These are phyloP conservation scores for Epirrita christyi DNA, from an alignment of 2,888 invertebrate genomes.

Conservation along the genomic window DNA sequence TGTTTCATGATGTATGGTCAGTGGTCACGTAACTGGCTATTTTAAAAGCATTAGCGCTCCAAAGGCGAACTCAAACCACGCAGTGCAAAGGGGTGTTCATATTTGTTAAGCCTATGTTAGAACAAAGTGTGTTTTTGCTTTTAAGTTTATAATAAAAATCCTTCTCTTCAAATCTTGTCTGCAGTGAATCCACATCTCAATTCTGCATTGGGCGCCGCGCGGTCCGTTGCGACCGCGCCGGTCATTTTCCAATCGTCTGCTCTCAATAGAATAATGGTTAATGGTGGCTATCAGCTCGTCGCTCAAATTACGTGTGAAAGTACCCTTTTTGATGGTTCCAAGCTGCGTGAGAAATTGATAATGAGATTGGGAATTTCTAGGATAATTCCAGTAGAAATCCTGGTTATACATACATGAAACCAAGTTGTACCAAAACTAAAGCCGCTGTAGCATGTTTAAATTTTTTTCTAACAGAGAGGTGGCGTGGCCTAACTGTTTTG, in stretches of 20 bases:
- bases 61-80: too few relatives aligned
- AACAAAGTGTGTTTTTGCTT: too few relatives aligned
- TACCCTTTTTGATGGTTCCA: constrained; percentile 34
- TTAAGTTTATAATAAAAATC: too few relatives aligned
- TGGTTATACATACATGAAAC: neutral
- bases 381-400: neutral
- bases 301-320: constrained; percentile 59
- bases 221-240: constrained; percentile 30
- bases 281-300: constrained; percentile 23
- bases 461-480: too few relatives aligned
- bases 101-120: too few relatives aligned
- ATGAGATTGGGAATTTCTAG: neutral
- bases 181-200: constrained; percentile 6
- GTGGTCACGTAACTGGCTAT: too few relatives aligned
- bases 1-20: too few relatives aligned
- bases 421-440: too few relatives aligned
- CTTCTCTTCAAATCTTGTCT: neutral
- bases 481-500: too few relatives aligned
- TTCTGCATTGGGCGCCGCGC: constrained; percentile 21
- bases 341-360: neutral
- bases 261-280: constrained; percentile 45
- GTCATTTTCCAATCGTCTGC: constrained; percentile 43
- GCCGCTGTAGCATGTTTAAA: too few relatives aligned
- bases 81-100: too few relatives aligned
- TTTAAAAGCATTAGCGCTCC: too few relatives aligned